Percentiles rank a stretch among this genome's conserved stretches.
Conservation (phyloP, 1,140 invertebrate genomes). For the Tetragonula clypearis region DNA sequence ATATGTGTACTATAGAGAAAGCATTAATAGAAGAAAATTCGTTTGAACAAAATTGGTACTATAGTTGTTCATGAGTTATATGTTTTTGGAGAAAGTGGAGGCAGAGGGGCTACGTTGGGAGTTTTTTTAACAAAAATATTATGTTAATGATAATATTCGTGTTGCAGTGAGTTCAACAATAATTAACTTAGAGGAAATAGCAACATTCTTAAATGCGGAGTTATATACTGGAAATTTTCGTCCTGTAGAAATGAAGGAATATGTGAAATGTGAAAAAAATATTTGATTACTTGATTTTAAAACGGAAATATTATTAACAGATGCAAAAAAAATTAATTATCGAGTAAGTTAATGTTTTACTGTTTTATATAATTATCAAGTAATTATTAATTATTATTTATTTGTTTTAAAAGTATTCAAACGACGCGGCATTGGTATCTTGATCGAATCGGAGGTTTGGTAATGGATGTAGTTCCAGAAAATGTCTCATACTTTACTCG, state of each 20-base stretch:
- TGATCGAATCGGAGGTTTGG: conserved; percentile 90
- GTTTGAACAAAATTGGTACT: conserved; percentile 88
- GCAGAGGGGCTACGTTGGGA: conserved; percentile 93
- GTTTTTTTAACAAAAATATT: conserved; percentile 91
- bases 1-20: conserved; percentile 97
- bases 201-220: conserved; percentile 89
- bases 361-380: not conserved
- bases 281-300: conserved; percentile 86
- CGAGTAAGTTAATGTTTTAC: conserved; percentile 67
- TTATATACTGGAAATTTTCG: conserved; percentile 93
- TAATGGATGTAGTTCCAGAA: conserved; percentile 92
- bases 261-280: conserved; percentile 90
- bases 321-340: conserved; percentile 78
- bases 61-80: conserved; percentile 96
- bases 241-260: conserved; percentile 93
- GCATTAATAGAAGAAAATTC: conserved; percentile 89
- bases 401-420: conserved; percentile 83
- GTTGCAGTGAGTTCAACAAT: conserved; percentile 99
- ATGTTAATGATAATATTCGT: conserved; percentile 86
- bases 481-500: conserved; percentile 96
- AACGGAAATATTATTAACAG: conserved; percentile 73
- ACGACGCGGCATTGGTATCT: conserved; percentile 86
- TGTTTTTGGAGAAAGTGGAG: conserved; percentile 92
- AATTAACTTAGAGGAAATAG: conserved; percentile 93
- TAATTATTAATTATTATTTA: conserved; percentile 34